These are phyloP conservation scores for Drosophila eugracilis DNA, from an alignment of 1,140 invertebrate species.

Conservation along the genomic window DNA sequence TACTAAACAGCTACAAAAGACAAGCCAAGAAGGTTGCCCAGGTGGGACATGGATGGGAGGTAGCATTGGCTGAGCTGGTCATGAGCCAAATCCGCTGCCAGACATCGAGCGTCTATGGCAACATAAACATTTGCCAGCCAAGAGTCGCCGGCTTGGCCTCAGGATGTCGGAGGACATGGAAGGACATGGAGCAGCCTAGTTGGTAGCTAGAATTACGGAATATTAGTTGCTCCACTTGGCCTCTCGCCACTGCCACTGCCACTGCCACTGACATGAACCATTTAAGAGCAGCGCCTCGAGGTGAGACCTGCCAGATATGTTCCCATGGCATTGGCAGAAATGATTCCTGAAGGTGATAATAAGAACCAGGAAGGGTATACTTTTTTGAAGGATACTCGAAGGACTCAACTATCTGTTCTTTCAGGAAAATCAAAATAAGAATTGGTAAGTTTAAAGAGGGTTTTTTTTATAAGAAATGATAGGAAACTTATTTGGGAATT, in stretches of 20 bases:
- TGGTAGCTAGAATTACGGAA: not conserved
- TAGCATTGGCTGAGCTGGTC: conserved; percentile 16
- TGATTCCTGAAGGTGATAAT: not conserved
- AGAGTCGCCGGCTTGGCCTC: conserved; percentile 8
- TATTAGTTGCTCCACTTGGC: conserved; percentile 9
- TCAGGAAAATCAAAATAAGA: too few species aligned
- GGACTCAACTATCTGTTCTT: too few species aligned
- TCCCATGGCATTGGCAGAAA: not conserved
- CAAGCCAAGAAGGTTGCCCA: not conserved
- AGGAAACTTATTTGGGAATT: too few species aligned
- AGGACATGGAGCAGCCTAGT: not conserved
- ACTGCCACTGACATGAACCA: conserved; percentile 19
- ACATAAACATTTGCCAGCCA: conserved; percentile 57
- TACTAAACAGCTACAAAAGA: not conserved
- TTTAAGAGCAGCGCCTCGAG: conserved; percentile 21
- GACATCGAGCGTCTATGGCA: conserved; percentile 33
- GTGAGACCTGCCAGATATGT: not conserved
- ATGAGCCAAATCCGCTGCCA: conserved; percentile 35
- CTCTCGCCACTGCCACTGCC: conserved; percentile 11
- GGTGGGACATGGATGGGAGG: not conserved
- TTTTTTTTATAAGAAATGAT: not conserved
- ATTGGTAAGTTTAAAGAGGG: not conserved
- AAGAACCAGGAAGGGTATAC: not conserved
- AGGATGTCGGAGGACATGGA: not conserved
- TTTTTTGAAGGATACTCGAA: too few species aligned